Evolutionary conservation across 2,797 vertebrate species (phyloP).

Genomic region (Distichodus sexfasciatus): DNA sequence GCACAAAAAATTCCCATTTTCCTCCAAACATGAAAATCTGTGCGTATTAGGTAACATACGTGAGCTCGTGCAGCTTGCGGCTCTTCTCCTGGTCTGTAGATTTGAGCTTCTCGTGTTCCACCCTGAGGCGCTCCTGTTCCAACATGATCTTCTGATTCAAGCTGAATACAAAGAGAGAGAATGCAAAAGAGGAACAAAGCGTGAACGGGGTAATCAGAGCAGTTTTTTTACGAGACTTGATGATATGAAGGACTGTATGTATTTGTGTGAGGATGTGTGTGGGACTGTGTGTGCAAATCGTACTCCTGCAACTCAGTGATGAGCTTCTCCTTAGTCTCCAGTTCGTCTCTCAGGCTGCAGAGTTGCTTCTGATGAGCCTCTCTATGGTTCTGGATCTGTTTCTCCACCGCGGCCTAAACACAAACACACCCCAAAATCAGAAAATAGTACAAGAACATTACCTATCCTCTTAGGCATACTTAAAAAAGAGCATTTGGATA

Average conservation of each 20-base stretch:
- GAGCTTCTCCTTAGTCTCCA: slow-evolving; percentile 83
- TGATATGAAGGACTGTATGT: too few relatives aligned
- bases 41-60: slow-evolving; percentile 63
- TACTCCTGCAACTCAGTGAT: slow-evolving; percentile 88
- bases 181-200: background rate
- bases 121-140: slow-evolving; percentile 81
- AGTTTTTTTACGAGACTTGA: too few relatives aligned
- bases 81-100: slow-evolving; percentile 84
- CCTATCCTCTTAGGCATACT: too few relatives aligned
- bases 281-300: too few relatives aligned
- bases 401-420: slow-evolving; percentile 81
- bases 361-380: slow-evolving; percentile 87
- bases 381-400: slow-evolving; percentile 85
- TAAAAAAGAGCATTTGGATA: too few relatives aligned
- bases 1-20: too few relatives aligned
- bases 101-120: slow-evolving; percentile 84
- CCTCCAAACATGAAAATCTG: too few relatives aligned
- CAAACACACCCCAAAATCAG: slow-evolving; percentile 1
- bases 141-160: slow-evolving; percentile 87
- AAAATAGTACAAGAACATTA: background rate
- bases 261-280: background rate
- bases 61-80: slow-evolving; percentile 83
- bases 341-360: slow-evolving; percentile 82
- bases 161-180: slow-evolving; percentile 55
- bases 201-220: background rate